Percentiles rank a stretch among this genome's conserved stretches.
These are phyloP conservation scores for Polydrusus tereticollis DNA, from an alignment of 2,888 invertebrate species.

Conservation along the genomic window DNA sequence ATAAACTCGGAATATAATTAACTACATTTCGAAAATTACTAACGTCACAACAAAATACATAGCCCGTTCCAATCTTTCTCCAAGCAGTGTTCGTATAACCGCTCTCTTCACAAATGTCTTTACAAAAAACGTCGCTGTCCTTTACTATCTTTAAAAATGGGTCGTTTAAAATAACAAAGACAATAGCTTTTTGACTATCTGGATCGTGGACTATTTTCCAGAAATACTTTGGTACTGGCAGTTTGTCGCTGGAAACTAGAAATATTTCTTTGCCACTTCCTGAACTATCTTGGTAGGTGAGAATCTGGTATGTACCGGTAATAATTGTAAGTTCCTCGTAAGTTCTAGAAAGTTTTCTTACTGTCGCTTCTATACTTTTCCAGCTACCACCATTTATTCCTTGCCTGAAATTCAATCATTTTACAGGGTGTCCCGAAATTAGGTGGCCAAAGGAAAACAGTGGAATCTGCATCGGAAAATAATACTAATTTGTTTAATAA, in stretches of 20 bases:
- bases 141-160: constrained; percentile 61
- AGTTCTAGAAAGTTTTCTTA: constrained; percentile 63
- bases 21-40: constrained; percentile 55
- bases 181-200: constrained; percentile 65
- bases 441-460: no score
- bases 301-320: constrained; percentile 67
- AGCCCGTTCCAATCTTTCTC: constrained; percentile 59
- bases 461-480: no score
- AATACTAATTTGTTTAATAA: no score
- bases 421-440: neutral
- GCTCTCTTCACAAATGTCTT: constrained; percentile 62
- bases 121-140: constrained; percentile 58
- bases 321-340: constrained; percentile 63
- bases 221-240: constrained; percentile 67
- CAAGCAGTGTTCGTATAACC: constrained; percentile 61
- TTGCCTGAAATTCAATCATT: constrained; percentile 50
- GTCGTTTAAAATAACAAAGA: constrained; percentile 70
- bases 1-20: constrained; percentile 51
- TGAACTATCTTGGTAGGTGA: constrained; percentile 64
- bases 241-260: constrained; percentile 59
- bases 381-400: constrained; percentile 69
- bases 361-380: constrained; percentile 66
- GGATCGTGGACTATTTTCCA: constrained; percentile 68
- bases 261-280: constrained; percentile 61
- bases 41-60: constrained; percentile 66